Base-by-base conservation (phyloP, 2,797 vertebrate species). In the Amniataba percoides region DNA sequence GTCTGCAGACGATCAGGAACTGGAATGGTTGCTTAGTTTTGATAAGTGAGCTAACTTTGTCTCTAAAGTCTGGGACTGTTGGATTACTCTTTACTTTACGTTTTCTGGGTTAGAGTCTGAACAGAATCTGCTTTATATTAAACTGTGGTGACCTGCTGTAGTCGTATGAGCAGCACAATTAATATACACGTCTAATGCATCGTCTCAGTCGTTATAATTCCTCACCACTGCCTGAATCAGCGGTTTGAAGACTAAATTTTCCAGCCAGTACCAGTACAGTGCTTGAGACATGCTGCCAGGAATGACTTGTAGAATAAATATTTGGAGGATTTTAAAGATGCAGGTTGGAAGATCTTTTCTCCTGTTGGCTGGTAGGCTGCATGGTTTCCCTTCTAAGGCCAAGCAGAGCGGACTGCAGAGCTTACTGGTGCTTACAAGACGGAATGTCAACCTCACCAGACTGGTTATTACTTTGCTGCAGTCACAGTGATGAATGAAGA, bases 361-460 rank as follows among this genome's bases (percentile, higher is more conserved):
- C 51, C 18, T 34, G 31, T 48, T 16, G 15, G 21, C 23, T 64
- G 0, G 19, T 18, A 11, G 16, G 2, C 46, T 59, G 56, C 42
- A 18, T 16, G 63, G 49, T 74, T 77, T 78, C 46, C 81, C 61
- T 74, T 82, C 60, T 82, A 60, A 63, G 78, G 78, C 59, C 59
- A 72, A 78, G 23, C 5, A 13, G 42, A 73, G 48, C 1, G 27
- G 51, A 16, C 63, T 39, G 8, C 63, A 55, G 39, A 39, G 53
- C 34, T 42, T 39, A 43, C 12, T 55, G 25, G 18, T 11, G 15
- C 14, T 64, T 19, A 56, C 43, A 64, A 21, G 52, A 71, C 58
- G 64, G 36, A 52, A 40, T 40, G 51, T 51, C 53, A 39, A 64
- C 39, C 7, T 12, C 31, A 36, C 12, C 31, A 8, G 67, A 31